Base-by-base conservation (phyloP, 1,140 invertebrate genomes). In the Andricus grossulariae region DNA sequence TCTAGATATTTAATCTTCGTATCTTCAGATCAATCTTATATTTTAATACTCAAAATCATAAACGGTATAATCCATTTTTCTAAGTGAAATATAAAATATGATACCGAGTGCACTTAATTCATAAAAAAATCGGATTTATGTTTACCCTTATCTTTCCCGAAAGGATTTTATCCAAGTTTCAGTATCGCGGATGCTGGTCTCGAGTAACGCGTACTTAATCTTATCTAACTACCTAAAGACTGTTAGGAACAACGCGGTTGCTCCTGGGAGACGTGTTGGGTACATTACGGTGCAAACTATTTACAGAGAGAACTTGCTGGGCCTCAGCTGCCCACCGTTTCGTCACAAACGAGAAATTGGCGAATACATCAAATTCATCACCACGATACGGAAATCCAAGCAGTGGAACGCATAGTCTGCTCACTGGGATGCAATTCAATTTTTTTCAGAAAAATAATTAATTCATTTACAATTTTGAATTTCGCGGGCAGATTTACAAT, bases 201-300 rank as follows among this genome's bases (percentile, higher is more conserved):
- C 50, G 81, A 82, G 80, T 76, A 76, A 75, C 77, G 80, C 76
- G 78, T 79, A 80, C 77, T 77, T 81, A 81, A 81, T 80, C 77
- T 84, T 79, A 79, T 84, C 76, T 82, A 72, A 75, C 76, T 83
- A 82, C 78, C 78, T 86, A 84, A 76, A 81, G 50, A 84, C 80
- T 75, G 81, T 83, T 84, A 82, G 83, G 85, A 87, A 87, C 86
- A 84, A 87, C 82, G 82, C 81, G 84, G 82, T 76, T 87, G 86
- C 82, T 84, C 82, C 86, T 80, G 73, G 76, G 86, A 83, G 82
- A 87, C 83, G 80, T 81, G 79, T 79, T 66, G 76, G 82, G 78
- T 85, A 85, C 79, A 84, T 82, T 83, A 80, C 74, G 81, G 82
- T 86, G 83, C 76, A 81, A 85, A 86, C 81, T 88, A 88, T 88